phyloP scores from a whole-genome alignment of 1,140 invertebrate species.

The Sinella curviseta region DNA sequence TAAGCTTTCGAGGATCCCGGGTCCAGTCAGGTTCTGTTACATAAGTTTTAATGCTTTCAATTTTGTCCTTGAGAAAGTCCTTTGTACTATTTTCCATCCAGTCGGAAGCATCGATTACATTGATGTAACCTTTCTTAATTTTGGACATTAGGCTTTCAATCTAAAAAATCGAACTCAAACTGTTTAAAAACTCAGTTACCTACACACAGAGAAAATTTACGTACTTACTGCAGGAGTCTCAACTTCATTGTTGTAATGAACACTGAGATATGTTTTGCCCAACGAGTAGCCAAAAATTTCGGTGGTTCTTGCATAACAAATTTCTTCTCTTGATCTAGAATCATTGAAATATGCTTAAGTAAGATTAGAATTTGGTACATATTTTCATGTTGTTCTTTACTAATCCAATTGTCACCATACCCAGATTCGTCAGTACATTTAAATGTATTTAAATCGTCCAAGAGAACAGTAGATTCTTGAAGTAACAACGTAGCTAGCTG shows the following conservation, averaged over 20 bases:
- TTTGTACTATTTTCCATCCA: neutral
- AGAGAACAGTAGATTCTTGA: neutral
- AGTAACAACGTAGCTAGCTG: neutral
- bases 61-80: neutral
- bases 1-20: neutral
- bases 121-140: neutral
- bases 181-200: neutral
- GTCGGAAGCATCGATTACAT: neutral
- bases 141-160: neutral
- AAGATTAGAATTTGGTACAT: neutral
- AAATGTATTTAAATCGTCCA: constrained; percentile 1
- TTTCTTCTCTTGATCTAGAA: neutral
- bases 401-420: neutral
- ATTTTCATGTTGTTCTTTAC: neutral
- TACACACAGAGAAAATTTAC: neutral
- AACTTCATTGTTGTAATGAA: neutral
- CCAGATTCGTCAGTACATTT: neutral
- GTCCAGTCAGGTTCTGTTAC: neutral
- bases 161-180: neutral
- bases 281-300: constrained; percentile 1
- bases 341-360: neutral
- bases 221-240: neutral
- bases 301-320: neutral
- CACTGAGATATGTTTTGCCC: neutral
- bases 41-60: neutral